Conservation (phyloP, 2,113 vertebrate species). For the Ameiurus melas region DNA sequence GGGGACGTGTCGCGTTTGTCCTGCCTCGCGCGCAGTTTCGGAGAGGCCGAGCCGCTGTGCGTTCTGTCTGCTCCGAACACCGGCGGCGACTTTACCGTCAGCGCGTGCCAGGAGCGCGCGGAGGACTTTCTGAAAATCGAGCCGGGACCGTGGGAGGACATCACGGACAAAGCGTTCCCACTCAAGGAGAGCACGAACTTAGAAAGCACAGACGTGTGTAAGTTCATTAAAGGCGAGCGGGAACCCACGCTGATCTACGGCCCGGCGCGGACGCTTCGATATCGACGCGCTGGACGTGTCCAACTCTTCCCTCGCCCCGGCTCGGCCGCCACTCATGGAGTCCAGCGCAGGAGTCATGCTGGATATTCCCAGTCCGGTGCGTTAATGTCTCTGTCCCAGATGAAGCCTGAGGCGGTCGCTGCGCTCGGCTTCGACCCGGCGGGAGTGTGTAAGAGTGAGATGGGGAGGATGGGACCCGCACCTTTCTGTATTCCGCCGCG, state of each 20-base stretch:
- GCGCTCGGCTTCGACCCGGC: conserved; percentile 5
- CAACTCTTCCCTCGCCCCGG: neutral
- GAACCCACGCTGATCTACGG: conserved; percentile 64
- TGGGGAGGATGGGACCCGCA: conserved; percentile 63
- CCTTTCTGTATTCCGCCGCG: conserved; percentile 63
- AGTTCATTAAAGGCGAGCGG: conserved; percentile 70
- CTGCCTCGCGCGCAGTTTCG: conserved; percentile 63
- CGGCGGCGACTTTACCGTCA: conserved; percentile 43
- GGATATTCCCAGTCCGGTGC: conserved; percentile 58
- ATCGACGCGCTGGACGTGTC: conserved; percentile 46
- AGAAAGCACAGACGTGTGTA: conserved; percentile 45
- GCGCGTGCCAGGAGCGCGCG: conserved; percentile 52
- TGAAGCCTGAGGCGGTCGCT: conserved; percentile 17
- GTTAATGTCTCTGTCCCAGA: conserved; percentile 37
- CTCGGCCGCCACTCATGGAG: neutral
- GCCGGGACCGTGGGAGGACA: conserved; percentile 53
- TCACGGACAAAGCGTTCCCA: conserved; percentile 51
- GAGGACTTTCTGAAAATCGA: conserved; percentile 61
- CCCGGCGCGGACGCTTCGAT: conserved; percentile 56
- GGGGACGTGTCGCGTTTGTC: conserved; percentile 28
- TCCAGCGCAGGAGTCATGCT: conserved; percentile 51
- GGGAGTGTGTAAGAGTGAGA: conserved; percentile 62
- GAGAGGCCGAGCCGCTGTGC: conserved; percentile 45
- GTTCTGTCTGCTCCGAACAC: conserved; percentile 34
- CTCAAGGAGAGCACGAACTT: conserved; percentile 44